Evolutionary conservation across 2,113 vertebrate species (phyloP), one percentile per base, ranked within the genome.

Genomic region (Tachysurus vachellii): DNA sequence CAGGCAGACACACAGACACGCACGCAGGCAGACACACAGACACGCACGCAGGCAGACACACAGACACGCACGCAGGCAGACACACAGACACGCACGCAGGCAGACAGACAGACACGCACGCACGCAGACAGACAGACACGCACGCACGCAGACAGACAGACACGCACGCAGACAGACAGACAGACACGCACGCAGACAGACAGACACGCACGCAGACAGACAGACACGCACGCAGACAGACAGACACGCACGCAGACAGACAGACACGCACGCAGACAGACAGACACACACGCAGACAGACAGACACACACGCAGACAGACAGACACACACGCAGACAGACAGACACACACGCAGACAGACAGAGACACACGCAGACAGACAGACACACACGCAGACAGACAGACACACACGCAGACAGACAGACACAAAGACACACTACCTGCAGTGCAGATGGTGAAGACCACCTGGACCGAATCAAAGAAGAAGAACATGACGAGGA

Each of bases 401-500:
- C 36, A 36, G 36, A 36, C 36, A 36, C 36, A 36, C 36, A 36
- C 1, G 2, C 36, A 36, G 1, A 36, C 36, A 36, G 36, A 36
- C 36, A 36, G 36, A n/a, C n/a, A n/a, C n/a, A n/a, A n/a, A n/a
- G n/a, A 0, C 5, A 5, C 2, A 56, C 93, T 95, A 99, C 98
- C 98, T 97, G 98, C 98, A 93, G 98, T 99, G 96, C 98, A 99
- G 95, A 99, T 99, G 94, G 98, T 99, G 92, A 99, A 99, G 93
- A 99, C 98, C 92, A 99, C 98, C 93, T 99, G 98, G 94, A 99
- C 98, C 0, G 98, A 99, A 92, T 99, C 98, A 76, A 99, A 99
- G 96, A 99, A 99, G 96, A 99, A 99, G 96, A 99, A 99, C 98
- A 99, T 99, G 89, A 99, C 98, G 64, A 99, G 95, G 90, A 99